Base-by-base conservation (phyloP, 1,140 invertebrate genomes). In the Magallana angulata region DNA sequence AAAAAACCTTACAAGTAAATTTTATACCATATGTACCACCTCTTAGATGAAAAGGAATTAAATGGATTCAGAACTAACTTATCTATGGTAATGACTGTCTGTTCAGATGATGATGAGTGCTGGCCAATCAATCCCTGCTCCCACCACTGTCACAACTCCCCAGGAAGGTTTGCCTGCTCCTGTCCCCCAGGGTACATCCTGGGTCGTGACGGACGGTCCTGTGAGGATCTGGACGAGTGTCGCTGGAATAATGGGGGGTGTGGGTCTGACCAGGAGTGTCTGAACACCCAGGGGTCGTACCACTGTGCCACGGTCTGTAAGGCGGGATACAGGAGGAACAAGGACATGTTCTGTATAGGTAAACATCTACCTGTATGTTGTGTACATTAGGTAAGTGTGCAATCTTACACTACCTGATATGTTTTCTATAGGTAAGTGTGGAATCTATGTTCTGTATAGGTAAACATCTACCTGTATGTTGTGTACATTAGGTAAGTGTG, bases 171-270 rank as follows among this genome's bases (percentile, higher is more conserved):
- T 93, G 93, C 95, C 86, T 96, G 96, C 87, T 95, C 95, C 57
- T 96, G 96, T 93, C 96, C 96, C 11, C 95, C 96, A 48, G 97
- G 97, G 0, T 94, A 88, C 71, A 89, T 85, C 5, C 90, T 95
- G 56, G 91, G 88, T 57, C 82, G 90, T 12, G 93, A 94, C 89
- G 94, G 94, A 1, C 88, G 90, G 71, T 94, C 92, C 11, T 95
- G 95, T 90, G 90, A 91, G 91, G 95, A 94, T 95, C 87, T 95
- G 7, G 91, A 95, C 91, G 95, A 95, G 90, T 95, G 95, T 90
- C 82, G 88, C 30, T 86, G 82, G 7, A 90, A 90, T 8, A 58
- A 90, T 18, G 90, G 90, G 12, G 84, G 88, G 1, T 95, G 95
- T 92, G 86, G 87, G 2, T 82, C 81, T 9, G 90, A 91, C 57